Evolutionary conservation across 2,888 invertebrate species (phyloP).

Genomic region (Drosophila multiciliata): DNA sequence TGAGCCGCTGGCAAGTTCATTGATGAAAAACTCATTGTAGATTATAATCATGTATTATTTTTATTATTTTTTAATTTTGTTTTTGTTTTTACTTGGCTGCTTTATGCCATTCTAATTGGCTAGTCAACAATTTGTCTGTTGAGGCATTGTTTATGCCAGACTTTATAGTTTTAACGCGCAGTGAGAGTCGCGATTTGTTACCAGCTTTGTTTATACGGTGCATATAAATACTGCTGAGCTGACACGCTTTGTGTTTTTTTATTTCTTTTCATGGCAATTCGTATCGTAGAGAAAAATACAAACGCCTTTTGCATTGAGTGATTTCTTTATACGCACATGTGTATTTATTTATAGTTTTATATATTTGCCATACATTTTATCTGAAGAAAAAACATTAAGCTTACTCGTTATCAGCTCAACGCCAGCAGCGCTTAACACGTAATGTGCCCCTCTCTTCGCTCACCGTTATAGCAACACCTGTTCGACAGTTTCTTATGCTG

Average conservation of each 20-base stretch:
- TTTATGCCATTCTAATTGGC: conserved; percentile 9
- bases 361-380: conserved; percentile 13
- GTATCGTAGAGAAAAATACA: neutral
- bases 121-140: conserved; percentile 1
- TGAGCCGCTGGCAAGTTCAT: conserved; percentile 5
- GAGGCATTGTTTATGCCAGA: conserved; percentile 6
- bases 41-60: conserved; percentile 13
- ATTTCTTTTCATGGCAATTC: conserved; percentile 9
- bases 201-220: conserved; percentile 7
- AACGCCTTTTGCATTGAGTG: conserved; percentile 7
- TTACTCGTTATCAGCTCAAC: conserved; percentile 45
- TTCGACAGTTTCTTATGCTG: conserved; percentile 47
- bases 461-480: conserved; percentile 4
- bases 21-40: conserved; percentile 1
- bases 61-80: neutral
- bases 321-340: conserved; percentile 15
- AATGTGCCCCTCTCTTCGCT: neutral
- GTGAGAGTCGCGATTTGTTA: conserved; percentile 3
- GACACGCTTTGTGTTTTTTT: conserved; percentile 14
- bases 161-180: conserved; percentile 13
- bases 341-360: conserved; percentile 9
- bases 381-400: conserved; percentile 4
- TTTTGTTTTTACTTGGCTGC: neutral
- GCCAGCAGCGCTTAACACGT: conserved; percentile 27
- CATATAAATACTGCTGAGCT: neutral